Percentiles rank a stretch among this genome's conserved stretches.
Conservation (phyloP, 2,797 vertebrate genomes). For the Takifugu rubripes region DNA sequence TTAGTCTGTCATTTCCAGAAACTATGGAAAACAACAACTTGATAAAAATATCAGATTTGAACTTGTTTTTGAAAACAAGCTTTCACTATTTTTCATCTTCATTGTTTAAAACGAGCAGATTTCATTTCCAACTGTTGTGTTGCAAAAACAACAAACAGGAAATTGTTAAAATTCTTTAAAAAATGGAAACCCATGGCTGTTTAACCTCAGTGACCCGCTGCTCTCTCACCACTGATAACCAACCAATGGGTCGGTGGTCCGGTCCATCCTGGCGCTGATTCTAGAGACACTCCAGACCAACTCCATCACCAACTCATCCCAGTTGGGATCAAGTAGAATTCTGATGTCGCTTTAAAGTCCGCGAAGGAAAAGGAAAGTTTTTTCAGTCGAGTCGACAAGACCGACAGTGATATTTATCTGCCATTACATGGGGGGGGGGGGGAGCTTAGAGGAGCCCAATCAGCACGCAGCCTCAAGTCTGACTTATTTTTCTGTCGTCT, state of each 20-base stretch:
- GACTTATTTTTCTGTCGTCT: slow-evolving; percentile 33
- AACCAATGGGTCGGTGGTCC: slow-evolving; percentile 12
- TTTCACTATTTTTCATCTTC: too few species aligned
- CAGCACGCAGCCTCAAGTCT: slow-evolving; percentile 2
- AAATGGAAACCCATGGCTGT: too few species aligned
- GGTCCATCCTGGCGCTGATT: slow-evolving; percentile 36
- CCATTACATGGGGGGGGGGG: slow-evolving; percentile 21
- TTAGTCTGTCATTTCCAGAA: too few species aligned
- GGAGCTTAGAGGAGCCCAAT: slow-evolving; percentile 50
- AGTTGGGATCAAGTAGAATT: neutral
- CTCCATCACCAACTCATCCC: neutral
- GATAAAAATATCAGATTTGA: too few species aligned
- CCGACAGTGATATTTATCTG: slow-evolving; percentile 61
- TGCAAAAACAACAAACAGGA: too few species aligned
- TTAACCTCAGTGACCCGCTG: too few species aligned
- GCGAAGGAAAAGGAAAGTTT: neutral
- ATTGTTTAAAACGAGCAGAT: too few species aligned
- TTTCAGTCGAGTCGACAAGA: slow-evolving; percentile 1
- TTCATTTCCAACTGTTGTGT: too few species aligned
- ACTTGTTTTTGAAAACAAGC: too few species aligned
- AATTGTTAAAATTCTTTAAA: too few species aligned
- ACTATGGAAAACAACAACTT: too few species aligned
- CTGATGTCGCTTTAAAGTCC: slow-evolving; percentile 7
- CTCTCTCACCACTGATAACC: slow-evolving; percentile 33
- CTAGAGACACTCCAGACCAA: too few species aligned